A percentile compares a stretch with the other conserved stretches of the same genome.
Evolutionary conservation across 2,888 invertebrate species (phyloP).

Genomic region (Morpho deidamia): DNA sequence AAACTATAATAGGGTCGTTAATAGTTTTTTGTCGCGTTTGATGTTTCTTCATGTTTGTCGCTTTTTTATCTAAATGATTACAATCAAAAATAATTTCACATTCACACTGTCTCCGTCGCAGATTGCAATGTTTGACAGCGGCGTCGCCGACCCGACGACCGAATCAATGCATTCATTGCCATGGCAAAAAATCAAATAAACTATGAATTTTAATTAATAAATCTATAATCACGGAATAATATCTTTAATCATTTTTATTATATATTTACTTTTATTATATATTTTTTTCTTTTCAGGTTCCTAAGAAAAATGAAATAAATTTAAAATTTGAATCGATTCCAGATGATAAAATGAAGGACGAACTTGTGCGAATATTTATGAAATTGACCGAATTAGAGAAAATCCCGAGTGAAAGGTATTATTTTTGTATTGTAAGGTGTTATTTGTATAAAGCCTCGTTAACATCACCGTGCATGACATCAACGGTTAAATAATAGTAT

Average conservation of each 20-base stretch:
- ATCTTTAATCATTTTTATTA: background rate
- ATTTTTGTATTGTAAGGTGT: background rate
- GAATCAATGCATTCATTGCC: constrained; percentile 56
- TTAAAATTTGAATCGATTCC: constrained; percentile 49
- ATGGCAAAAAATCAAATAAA: constrained; percentile 30
- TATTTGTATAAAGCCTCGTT: background rate
- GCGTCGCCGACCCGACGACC: constrained; percentile 57
- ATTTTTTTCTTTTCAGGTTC: constrained; percentile 36
- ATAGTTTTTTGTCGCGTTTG: constrained; percentile 67
- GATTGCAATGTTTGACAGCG: constrained; percentile 44
- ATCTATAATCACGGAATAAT: constrained; percentile 1
- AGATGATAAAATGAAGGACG: constrained; percentile 46
- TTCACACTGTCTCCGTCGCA: constrained; percentile 34
- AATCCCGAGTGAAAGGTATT: constrained; percentile 44
- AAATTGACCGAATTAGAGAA: constrained; percentile 47
- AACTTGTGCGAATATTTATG: constrained; percentile 49
- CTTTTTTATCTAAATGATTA: constrained; percentile 7
- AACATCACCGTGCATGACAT: no score
- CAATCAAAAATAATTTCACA: constrained; percentile 23
- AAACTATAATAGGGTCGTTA: constrained; percentile 77
- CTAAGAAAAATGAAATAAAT: constrained; percentile 34
- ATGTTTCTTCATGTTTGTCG: constrained; percentile 67
- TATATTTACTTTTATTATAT: background rate
- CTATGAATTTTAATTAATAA: constrained; percentile 8
- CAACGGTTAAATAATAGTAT: no score